Base-by-base conservation (phyloP, 2,113 vertebrate species). In the Pluvialis apricaria region DNA sequence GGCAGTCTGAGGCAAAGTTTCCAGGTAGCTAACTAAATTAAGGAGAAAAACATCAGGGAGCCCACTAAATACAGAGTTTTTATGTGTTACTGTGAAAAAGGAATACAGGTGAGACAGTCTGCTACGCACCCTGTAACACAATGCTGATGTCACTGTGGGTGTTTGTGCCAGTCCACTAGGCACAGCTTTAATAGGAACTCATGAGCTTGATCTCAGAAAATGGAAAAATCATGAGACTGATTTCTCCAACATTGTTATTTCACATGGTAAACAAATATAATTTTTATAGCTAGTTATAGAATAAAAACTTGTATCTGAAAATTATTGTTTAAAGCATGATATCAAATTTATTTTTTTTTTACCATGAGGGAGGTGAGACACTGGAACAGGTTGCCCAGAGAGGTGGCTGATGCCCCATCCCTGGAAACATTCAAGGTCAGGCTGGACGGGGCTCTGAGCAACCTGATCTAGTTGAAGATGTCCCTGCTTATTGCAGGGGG, bases 1-100 rank as follows among this genome's bases (percentile, higher is more conserved):
- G 58, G 51, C 32, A 93, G 9, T 69, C 31, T 90, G 73, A 91
- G 40, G 65, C 36, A 82, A 82, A 87, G 76, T 72, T 95, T 80
- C 54, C 32, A 72, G 73, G 81, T 65, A 94, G 61, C 52, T 92
- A 87, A 87, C n/a, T 82, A 78, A 93, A 92, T 90, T 65, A 86
- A 81, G 31, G 38, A 75, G 15, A 75, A 78, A 45, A 70, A 34
- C 60, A 52, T 45, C 36, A 57, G 57, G 61, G 38, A 69, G 31
- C 13, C 77, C 65, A 31, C 5, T 47, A 71, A 90, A 84, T n/a
- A 11, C 26, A 75, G 68, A 83, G 2, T 1, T 88, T 80, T 90
- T 49, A 45, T 22, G 13, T 76, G 4, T 73, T 60, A 19, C 31
- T 79, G 15, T 81, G 80, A 58, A 72, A 69, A 70, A 42, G 49